Evolutionary conservation across 2,113 vertebrate species (phyloP), one percentile per base, ranked within the genome.

Genomic region (Perognathus longimembris): DNA sequence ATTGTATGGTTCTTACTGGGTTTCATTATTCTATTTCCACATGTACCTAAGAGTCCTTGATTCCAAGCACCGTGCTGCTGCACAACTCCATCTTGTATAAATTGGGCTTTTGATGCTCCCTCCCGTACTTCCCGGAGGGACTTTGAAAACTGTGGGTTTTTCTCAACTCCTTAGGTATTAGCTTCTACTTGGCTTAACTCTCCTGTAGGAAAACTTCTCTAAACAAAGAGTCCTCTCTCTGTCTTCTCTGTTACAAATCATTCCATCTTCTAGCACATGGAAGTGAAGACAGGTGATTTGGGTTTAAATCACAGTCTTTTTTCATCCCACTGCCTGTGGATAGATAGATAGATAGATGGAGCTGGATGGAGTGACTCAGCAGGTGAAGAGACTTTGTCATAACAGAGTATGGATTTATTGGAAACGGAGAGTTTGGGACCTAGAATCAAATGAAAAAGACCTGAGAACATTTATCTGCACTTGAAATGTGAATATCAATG

Each of bases 401-500:
- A 90, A 87, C 12, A 77, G 66, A n/a, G 36, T n/a, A 1, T 42
- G 5, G 59, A 38, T 79, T 5, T 69, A 63, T 45, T 78, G 67
- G 64, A 94, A 36, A 38, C 66, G 21, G 90, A 91, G 20, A 92
- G 54, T 54, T 89, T 84, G 24, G 30, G 15, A 45, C 54, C 28
- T 32, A 85, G 36, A 88, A 94, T 92, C 63, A 80, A 92, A 95
- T 54, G n/a, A 70, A 82, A 40, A n/a, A 3, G 20, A 50, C 54
- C 67, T 50, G 5, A 66, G 78, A 80, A 84, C 67, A 92, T 81
- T 87, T 94, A 94, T 94, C 94, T 92, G 64, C 28, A 73, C 94
- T 85, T 94, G 66, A 93, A 93, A 82, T 50, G 74, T 92, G 89
- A 94, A 89, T 95, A 91, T 89, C 87, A 95, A 74, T 7, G 14